These are phyloP conservation scores for Pseudorasbora parva DNA, from an alignment of 2,113 vertebrate species.

Conservation along the genomic window DNA sequence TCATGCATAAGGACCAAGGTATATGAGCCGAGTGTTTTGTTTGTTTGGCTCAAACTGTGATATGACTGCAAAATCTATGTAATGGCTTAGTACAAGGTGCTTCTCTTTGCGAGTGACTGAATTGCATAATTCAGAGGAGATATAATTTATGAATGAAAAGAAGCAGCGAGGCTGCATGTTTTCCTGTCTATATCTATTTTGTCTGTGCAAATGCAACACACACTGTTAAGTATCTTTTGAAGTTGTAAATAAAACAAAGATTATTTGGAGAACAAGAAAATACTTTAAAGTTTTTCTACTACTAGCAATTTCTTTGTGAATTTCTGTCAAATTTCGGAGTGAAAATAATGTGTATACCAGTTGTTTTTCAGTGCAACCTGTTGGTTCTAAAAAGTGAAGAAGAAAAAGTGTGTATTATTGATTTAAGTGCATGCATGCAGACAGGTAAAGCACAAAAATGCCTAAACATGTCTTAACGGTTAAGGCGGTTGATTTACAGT, in stretches of 20 bases:
- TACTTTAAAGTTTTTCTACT: too few species aligned
- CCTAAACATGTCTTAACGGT: neutral
- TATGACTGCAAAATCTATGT: constrained; percentile 11
- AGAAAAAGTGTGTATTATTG: neutral
- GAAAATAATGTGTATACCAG: too few species aligned
- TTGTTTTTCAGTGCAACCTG: too few species aligned
- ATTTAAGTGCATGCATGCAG: neutral
- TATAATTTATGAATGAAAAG: constrained; percentile 65
- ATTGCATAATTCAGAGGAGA: constrained; percentile 64
- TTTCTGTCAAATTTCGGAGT: too few species aligned
- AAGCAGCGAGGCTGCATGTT: constrained; percentile 9
- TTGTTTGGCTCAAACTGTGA: neutral
- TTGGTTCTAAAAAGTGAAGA: neutral
- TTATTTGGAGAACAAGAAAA: too few species aligned
- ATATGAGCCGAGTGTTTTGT: neutral
- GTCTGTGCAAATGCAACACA: neutral
- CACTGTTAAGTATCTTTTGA: too few species aligned
- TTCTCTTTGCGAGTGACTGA: constrained; percentile 51
- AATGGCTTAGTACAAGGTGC: constrained; percentile 27
- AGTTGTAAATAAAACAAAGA: too few species aligned
- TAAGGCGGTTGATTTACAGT: neutral
- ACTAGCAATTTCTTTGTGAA: too few species aligned
- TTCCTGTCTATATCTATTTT: constrained; percentile 27
- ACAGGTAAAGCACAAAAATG: neutral
- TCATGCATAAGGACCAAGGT: neutral